Evolutionary conservation across 2,797 vertebrate genomes (phyloP).

Genomic region (Pygocentrus nattereri): DNA sequence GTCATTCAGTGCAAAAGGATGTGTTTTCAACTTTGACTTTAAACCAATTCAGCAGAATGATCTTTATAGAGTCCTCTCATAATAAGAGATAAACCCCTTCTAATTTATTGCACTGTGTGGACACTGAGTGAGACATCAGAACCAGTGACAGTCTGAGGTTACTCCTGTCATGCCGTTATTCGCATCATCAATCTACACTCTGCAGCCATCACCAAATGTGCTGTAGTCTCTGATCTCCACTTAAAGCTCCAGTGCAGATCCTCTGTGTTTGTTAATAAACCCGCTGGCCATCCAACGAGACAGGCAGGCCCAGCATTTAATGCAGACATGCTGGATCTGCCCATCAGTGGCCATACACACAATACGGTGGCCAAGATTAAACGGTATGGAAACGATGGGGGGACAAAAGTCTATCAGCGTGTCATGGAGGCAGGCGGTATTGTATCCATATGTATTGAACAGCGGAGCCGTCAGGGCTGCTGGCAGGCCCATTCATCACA

Average conservation of each 20-base stretch:
- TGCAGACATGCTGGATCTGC: conserved; percentile 49
- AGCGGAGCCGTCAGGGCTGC: conserved; percentile 79
- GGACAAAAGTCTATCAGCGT: conserved; percentile 81
- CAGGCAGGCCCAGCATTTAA: conserved; percentile 31
- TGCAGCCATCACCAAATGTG: not conserved
- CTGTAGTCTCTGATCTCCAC: conserved; percentile 30
- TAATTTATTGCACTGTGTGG: conserved; percentile 30
- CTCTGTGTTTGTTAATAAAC: conserved; percentile 49
- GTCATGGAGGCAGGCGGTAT: conserved; percentile 81
- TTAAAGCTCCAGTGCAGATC: conserved; percentile 32
- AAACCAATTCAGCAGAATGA: no score
- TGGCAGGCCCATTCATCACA: conserved; percentile 86
- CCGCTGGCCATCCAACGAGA: conserved; percentile 23
- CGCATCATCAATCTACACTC: conserved; percentile 25
- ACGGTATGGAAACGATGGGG: conserved; percentile 78
- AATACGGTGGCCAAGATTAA: conserved; percentile 76
- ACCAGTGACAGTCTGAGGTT: conserved; percentile 33
- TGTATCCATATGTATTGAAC: conserved; percentile 86
- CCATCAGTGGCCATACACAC: conserved; percentile 74
- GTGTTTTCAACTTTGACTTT: no score
- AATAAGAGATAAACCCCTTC: conserved; percentile 22
- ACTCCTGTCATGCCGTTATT: conserved; percentile 20
- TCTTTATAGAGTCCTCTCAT: no score
- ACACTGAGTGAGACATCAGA: conserved; percentile 37
- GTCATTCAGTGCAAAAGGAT: no score